Evolutionary conservation across 1,140 invertebrate genomes (phyloP).

Genomic region (Drosophila bocki): DNA sequence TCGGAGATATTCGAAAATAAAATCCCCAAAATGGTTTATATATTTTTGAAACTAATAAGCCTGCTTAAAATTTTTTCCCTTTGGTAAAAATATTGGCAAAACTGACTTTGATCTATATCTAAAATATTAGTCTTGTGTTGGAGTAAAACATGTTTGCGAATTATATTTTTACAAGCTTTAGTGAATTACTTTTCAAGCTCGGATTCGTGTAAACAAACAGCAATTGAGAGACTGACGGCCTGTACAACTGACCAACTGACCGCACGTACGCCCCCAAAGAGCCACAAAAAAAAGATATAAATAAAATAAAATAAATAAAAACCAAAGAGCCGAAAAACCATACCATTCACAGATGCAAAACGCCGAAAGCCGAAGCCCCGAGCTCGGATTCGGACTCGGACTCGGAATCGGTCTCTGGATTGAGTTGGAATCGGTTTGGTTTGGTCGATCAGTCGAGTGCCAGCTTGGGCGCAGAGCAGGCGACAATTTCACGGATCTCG

Average conservation of each 20-base stretch:
- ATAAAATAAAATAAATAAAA: slow-evolving; percentile 30
- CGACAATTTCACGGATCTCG: slow-evolving; percentile 49
- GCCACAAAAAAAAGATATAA: background rate
- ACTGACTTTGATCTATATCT: no score
- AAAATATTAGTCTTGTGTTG: no score
- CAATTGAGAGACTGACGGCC: slow-evolving; percentile 14
- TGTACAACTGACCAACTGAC: slow-evolving; percentile 60
- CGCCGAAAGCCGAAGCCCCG: slow-evolving; percentile 27
- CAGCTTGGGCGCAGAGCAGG: slow-evolving; percentile 74
- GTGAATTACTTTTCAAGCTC: background rate
- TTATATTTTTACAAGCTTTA: background rate
- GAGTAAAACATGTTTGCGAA: background rate
- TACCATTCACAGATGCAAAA: slow-evolving; percentile 17
- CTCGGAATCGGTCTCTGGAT: slow-evolving; percentile 33
- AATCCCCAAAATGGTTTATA: no score
- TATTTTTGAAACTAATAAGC: no score
- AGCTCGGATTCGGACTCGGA: slow-evolving; percentile 38
- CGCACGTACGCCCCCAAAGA: slow-evolving; percentile 45
- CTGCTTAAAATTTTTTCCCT: no score
- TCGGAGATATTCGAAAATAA: no score
- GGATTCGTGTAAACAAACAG: background rate
- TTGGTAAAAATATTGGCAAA: no score
- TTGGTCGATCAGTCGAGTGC: slow-evolving; percentile 59
- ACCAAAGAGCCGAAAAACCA: slow-evolving; percentile 38
- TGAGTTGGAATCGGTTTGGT: slow-evolving; percentile 14